These are phyloP conservation scores for Palythoa heliodiscus DNA, from an alignment of 92 coral and sea anemone genomes.

Conservation along the genomic window DNA sequence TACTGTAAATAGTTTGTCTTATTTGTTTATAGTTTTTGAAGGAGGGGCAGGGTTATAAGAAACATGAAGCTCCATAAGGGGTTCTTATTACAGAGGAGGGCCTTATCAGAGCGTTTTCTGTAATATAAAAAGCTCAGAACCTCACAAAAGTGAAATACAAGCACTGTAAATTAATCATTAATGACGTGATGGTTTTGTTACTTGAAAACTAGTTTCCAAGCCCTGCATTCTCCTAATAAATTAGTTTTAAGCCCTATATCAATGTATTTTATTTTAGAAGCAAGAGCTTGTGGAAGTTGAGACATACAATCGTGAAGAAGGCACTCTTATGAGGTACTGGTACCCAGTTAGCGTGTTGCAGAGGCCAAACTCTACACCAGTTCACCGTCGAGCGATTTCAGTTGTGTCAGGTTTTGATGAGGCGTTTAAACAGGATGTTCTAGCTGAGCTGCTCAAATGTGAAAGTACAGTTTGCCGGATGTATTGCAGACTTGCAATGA, in stretches of 20 bases:
- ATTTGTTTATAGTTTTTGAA: no score
- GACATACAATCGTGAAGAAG: conserved; percentile 94
- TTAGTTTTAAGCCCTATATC: neutral
- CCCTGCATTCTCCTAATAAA: no score
- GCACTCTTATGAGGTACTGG: conserved; percentile 93
- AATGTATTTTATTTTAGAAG: conserved; percentile 37
- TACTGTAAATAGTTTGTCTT: no score
- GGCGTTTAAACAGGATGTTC: conserved; percentile 67
- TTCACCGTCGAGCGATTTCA: conserved; percentile 78
- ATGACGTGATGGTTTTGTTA: no score
- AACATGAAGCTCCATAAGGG: no score
- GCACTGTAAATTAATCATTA: no score
- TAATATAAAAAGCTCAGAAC: no score
- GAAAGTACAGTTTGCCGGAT: conserved; percentile 73
- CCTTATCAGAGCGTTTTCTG: no score
- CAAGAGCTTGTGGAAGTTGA: conserved; percentile 84
- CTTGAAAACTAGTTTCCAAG: neutral
- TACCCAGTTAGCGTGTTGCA: conserved; percentile 83
- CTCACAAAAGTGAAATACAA: no score
- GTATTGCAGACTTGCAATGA: conserved; percentile 74
- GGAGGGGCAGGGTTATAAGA: no score
- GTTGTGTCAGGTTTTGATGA: conserved; percentile 73
- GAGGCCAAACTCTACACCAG: conserved; percentile 71
- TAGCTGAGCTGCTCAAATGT: conserved; percentile 73
- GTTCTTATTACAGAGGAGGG: no score